Evolutionary conservation across 2,113 vertebrate genomes (phyloP), one percentile per base, ranked within the genome.

Genomic region (Mobula birostris): DNA sequence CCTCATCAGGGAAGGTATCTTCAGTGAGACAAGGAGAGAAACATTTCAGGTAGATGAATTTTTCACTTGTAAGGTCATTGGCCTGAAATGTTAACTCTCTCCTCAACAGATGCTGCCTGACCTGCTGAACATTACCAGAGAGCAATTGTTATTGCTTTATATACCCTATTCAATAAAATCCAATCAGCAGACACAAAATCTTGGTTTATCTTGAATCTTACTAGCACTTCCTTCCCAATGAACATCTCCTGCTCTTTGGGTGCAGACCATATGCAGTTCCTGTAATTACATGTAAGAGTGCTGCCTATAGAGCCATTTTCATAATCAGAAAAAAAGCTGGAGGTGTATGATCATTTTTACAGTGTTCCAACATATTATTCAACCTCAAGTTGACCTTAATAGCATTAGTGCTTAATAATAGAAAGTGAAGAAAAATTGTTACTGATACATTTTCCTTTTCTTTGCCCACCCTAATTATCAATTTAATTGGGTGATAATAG

Each of bases 401-500:
- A 32, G 61, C 85, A 90, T 90, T 66, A 90, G 85, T 66, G 29
- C 61, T 90, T 90, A 90, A 90, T 90, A 36, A 90, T 66, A 90
- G 61, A 66, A 90, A 68, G 14, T 88, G 27, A 66, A 66, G 85
- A 90, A 90, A 90, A 90, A 66, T 90, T 90, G 85, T 90, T 8
- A 90, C 61, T 5, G 17, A 66, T 66, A 63, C 85, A 90, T 66
- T 90, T 90, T 90, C 85, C 66, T 90, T 90, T 90, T 61, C 32
- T 29, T 68, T n/a, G 32, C 61, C 66, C 61, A 68, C 61, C 61
- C 66, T 90, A 90, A 90, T 90, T 90, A 90, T 32, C 85, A 32
- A 90, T 66, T n/a, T 90, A 90, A 90, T 90, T 90, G 85, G 85
- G 61, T 90, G 85, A 61, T 90, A 90, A 90, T 66, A 12, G 85